Percentiles rank a stretch among this genome's conserved stretches.
Conservation (phyloP, 2,113 vertebrate genomes). For the Campylomormyrus tamandua region DNA sequence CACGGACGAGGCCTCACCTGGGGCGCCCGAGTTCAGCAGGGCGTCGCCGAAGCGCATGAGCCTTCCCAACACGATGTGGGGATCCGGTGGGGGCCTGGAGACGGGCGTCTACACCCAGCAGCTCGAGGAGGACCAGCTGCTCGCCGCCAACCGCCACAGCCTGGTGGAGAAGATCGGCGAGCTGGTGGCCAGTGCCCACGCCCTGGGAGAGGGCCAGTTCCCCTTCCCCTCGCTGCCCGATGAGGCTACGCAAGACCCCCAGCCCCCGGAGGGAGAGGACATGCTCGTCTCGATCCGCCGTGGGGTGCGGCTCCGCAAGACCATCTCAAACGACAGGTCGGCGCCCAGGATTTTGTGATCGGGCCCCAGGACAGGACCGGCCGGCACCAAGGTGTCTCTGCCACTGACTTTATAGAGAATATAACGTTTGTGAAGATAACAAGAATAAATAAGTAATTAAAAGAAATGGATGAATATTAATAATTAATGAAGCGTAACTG, state of each 20-base stretch:
- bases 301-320: conserved; percentile 85
- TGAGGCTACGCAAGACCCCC: conserved; percentile 21
- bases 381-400: neutral
- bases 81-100: conserved; percentile 52
- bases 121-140: conserved; percentile 72
- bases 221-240: conserved; percentile 65
- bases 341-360: conserved; percentile 84
- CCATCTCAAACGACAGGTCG: conserved; percentile 86
- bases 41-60: conserved; percentile 85
- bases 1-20: conserved; percentile 55
- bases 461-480: conserved; percentile 22
- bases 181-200: conserved; percentile 85
- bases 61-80: conserved; percentile 80
- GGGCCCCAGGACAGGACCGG: conserved; percentile 19
- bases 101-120: conserved; percentile 55
- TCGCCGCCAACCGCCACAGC: conserved; percentile 91
- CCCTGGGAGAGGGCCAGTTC: conserved; percentile 87
- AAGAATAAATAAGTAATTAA: conserved; percentile 24
- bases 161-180: conserved; percentile 97
- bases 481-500: conserved; percentile 4
- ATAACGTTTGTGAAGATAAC: conserved; percentile 14
- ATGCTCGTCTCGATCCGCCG: conserved; percentile 91
- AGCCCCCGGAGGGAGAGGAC: conserved; percentile 65
- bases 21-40: conserved; percentile 68
- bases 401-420: conserved; percentile 28